Percentiles rank a stretch among this genome's conserved stretches.
phyloP scores from a whole-genome alignment of 2,113 vertebrate genomes.

The Notarius quadriscutis region DNA sequence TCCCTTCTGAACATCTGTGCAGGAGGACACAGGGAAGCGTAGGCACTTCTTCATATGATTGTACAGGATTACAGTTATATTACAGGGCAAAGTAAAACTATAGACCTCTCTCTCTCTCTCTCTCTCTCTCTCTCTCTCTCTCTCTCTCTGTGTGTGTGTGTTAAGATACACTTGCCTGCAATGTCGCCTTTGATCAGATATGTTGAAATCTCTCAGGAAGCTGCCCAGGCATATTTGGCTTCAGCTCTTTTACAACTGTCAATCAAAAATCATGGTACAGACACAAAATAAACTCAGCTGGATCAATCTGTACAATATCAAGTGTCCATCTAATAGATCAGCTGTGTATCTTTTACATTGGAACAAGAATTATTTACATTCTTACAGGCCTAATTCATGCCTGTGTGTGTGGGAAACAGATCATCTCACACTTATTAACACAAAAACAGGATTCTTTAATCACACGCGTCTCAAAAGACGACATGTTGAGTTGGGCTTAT shows the following conservation, averaged over 20 bases:
- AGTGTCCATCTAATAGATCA: conserved; percentile 38
- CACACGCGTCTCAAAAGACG: background rate
- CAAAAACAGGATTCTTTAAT: background rate
- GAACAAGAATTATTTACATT: conserved; percentile 54
- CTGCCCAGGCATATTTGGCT: conserved; percentile 36
- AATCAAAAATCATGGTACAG: conserved; percentile 37
- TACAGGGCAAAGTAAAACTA: conserved; percentile 16
- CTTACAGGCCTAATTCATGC: conserved; percentile 1
- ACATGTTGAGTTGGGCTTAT: background rate
- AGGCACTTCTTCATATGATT: conserved; percentile 59
- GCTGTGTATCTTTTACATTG: conserved; percentile 39
- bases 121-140: background rate
- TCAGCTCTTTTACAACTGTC: conserved; percentile 42
- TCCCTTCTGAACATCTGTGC: conserved; percentile 63
- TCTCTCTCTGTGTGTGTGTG: background rate
- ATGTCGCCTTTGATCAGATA: conserved; percentile 38
- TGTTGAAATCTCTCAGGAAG: conserved; percentile 55
- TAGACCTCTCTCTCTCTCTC: background rate
- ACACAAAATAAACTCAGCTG: conserved; percentile 41
- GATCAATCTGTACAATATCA: conserved; percentile 51
- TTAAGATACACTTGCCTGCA: conserved; percentile 4
- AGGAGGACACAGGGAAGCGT: conserved; percentile 43
- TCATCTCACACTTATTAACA: background rate
- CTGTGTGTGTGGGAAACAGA: conserved; percentile 26
- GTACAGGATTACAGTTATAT: conserved; percentile 55